These are phyloP conservation scores for Agrochola macilenta DNA, from an alignment of 2,888 invertebrate genomes.

Conservation along the genomic window DNA sequence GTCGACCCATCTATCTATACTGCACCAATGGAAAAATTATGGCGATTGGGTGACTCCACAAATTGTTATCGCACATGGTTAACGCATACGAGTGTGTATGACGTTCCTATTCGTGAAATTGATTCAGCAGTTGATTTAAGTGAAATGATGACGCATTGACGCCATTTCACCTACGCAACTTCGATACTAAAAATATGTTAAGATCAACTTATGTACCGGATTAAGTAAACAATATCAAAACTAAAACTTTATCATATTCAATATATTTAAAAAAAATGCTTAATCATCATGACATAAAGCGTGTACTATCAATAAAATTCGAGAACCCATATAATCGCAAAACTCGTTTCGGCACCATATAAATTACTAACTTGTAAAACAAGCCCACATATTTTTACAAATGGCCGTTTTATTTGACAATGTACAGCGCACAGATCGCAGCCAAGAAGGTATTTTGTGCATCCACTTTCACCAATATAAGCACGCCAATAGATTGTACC, in stretches of 20 bases:
- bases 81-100: conserved; percentile 57
- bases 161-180: conserved; percentile 53
- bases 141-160: conserved; percentile 67
- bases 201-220: conserved; percentile 22
- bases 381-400: conserved; percentile 65
- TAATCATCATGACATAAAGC: conserved; percentile 63
- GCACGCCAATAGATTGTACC: conserved; percentile 83
- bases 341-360: conserved; percentile 64
- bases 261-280: conserved; percentile 29
- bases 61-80: conserved; percentile 54
- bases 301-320: conserved; percentile 62
- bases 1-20: conserved; percentile 34
- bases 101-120: conserved; percentile 72
- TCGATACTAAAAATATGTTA: conserved; percentile 15
- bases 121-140: conserved; percentile 69
- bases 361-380: conserved; percentile 62
- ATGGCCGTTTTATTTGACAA: conserved; percentile 72
- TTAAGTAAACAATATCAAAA: conserved; percentile 29
- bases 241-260: neutral
- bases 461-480: conserved; percentile 87
- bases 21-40: conserved; percentile 61
- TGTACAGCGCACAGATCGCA: conserved; percentile 70
- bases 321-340: conserved; percentile 64
- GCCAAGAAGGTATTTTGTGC: conserved; percentile 81
- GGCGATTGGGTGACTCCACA: conserved; percentile 54